These are phyloP conservation scores for Ophion costatus DNA, from an alignment of 2,888 invertebrate genomes.

Conservation along the genomic window DNA sequence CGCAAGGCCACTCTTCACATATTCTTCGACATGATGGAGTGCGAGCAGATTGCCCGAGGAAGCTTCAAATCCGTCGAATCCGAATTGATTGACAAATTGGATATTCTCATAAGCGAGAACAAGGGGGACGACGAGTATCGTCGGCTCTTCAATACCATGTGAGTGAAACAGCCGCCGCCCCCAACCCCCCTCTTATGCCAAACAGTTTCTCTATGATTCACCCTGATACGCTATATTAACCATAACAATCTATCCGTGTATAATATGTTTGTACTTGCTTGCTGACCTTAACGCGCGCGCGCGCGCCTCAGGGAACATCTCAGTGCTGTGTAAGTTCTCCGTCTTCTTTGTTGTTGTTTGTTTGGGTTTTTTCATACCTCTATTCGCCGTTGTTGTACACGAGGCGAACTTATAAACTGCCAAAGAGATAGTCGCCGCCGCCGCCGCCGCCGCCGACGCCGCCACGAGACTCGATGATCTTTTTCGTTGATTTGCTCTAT, in stretches of 20 bases:
- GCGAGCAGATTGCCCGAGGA: slow-evolving; percentile 92
- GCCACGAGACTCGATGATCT: no score
- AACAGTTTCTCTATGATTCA: no score
- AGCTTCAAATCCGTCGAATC: slow-evolving; percentile 96
- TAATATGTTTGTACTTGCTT: not conserved
- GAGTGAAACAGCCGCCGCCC: no score
- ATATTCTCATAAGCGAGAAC: slow-evolving; percentile 95
- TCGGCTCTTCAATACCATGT: slow-evolving; percentile 97
- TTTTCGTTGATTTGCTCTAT: slow-evolving; percentile 27
- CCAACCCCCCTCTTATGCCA: no score
- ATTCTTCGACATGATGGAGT: slow-evolving; percentile 98
- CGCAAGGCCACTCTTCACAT: slow-evolving; percentile 96
- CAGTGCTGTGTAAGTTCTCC: slow-evolving; percentile 94
- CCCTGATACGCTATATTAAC: not conserved
- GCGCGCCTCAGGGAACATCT: slow-evolving; percentile 93
- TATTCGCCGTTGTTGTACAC: not conserved
- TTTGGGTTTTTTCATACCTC: slow-evolving; percentile 11
- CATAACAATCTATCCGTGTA: slow-evolving; percentile 59
- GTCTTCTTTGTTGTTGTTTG: slow-evolving; percentile 28
- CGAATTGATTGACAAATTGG: slow-evolving; percentile 96
- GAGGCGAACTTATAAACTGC: not conserved
- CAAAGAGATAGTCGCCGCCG: not conserved
- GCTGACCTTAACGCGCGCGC: slow-evolving; percentile 40
- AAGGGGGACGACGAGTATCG: slow-evolving; percentile 97
- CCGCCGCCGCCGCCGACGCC: no score